A percentile compares a stretch with the other conserved stretches of the same genome.
phyloP scores from a whole-genome alignment of 2,113 vertebrate genomes.

The Genyomyrus donnyi region DNA sequence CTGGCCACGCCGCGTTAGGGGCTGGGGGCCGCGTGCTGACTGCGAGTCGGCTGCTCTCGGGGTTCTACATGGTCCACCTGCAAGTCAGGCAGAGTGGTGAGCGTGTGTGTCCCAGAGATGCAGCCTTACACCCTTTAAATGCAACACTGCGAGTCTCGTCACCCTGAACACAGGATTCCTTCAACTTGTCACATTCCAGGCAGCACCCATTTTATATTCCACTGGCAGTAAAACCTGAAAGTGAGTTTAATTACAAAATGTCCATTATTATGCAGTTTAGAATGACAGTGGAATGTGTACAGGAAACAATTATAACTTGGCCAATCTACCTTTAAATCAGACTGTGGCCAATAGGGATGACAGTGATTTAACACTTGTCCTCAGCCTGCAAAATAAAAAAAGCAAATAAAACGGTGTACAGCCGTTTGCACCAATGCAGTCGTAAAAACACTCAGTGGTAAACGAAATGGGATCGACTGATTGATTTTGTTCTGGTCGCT shows the following conservation, averaged over 20 bases:
- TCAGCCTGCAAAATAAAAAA: background rate
- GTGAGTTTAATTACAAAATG: background rate
- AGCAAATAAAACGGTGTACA: background rate
- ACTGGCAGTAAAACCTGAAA: background rate
- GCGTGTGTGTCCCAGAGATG: background rate
- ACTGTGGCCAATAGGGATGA: background rate
- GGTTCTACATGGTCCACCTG: background rate
- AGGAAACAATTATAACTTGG: background rate
- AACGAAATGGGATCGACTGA: background rate
- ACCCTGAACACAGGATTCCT: background rate
- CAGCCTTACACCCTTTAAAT: background rate
- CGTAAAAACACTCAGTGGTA: background rate
- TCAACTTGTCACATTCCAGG: background rate
- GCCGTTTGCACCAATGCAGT: background rate
- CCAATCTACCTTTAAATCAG: background rate
- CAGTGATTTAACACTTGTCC: background rate
- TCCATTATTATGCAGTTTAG: background rate
- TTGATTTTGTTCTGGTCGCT: background rate
- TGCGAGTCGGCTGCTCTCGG: background rate
- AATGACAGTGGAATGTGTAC: background rate
- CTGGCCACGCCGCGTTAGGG: background rate
- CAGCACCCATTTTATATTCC: background rate
- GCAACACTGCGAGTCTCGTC: background rate
- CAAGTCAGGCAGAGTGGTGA: background rate
- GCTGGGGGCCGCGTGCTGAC: background rate